Base-by-base conservation (phyloP, 1,140 invertebrate genomes). In the Meloidogyne hapla region DNA sequence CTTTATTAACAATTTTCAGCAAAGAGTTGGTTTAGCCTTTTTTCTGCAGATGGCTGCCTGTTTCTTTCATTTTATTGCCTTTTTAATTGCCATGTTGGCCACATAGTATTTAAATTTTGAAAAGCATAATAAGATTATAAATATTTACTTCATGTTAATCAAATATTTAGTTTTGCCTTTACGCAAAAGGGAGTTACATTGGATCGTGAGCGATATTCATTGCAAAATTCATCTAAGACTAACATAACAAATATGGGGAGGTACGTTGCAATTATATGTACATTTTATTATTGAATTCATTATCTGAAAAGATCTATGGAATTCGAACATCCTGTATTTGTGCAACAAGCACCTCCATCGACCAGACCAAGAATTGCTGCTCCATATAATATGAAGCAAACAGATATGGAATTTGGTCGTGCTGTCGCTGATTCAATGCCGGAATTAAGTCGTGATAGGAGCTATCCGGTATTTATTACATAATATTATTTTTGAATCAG, bases 11-110 rank as follows among this genome's bases (percentile, higher is more conserved):
- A 12, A n/a, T 33, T 83, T 87, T 83, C 61, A 84, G 80, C 84
- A 86, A 87, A 68, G 84, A 6, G 84, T 86, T 26, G 84, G 84
- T 8, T 48, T 84, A 21, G 84, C 84, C 3, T 86, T 86, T 80
- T 86, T 86, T 70, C 79, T 86, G 2, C 78, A 86, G 76, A 84
- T 86, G 84, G 84, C 82, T 40, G 85, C 84, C 18, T 85, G 82
- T 68, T 81, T 84, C 68, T 81, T 78, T 40, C 86, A 86, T 62
- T 87, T 87, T 69, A 33, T 87, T 48, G 76, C 86, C 13, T 87
- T 86, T 65, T 64, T 87, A n/a, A 75, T 87, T 62, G 82, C 84
- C 25, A 80, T 87, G 77, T 45, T 86, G 40, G 77, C 76, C 63
- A 86, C 84, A 1, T 86, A 86, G 71, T 73, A 73, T 18, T 48